phyloP scores from a whole-genome alignment of 2,113 vertebrate genomes.

The Dissostichus mawsoni region DNA sequence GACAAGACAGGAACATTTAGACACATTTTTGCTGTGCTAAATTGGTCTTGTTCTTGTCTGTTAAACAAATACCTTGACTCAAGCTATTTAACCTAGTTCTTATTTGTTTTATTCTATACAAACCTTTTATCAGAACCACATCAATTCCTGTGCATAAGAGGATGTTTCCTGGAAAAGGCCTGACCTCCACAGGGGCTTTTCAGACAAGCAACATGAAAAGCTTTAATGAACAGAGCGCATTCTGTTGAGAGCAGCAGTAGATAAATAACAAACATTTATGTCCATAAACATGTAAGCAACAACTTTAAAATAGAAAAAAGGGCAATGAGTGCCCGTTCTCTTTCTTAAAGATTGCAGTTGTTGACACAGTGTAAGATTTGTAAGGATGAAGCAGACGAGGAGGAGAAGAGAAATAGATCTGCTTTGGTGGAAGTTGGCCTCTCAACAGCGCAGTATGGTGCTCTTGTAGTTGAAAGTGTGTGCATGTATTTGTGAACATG shows the following conservation, averaged over 20 bases:
- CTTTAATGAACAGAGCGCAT: not conserved
- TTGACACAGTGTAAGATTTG: constrained; percentile 45
- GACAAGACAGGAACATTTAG: constrained; percentile 8
- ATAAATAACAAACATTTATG: not conserved
- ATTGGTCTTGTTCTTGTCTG: constrained; percentile 6
- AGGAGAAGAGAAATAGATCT: constrained; percentile 51
- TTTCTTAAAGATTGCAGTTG: constrained; percentile 37
- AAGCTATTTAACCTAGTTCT: constrained; percentile 2
- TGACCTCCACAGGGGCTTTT: not conserved
- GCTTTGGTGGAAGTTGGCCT: constrained; percentile 57
- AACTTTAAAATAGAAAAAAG: constrained; percentile 5
- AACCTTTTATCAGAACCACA: constrained; percentile 13
- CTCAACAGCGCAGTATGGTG: constrained; percentile 58
- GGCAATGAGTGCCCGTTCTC: not conserved
- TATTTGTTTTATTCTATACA: constrained; percentile 18
- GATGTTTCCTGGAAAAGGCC: constrained; percentile 20
- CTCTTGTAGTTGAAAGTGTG: constrained; percentile 57
- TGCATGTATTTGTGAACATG: constrained; percentile 57
- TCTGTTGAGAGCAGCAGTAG: not conserved
- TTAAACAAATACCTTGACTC: not conserved
- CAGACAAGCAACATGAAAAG: constrained; percentile 5
- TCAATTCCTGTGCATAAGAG: constrained; percentile 11
- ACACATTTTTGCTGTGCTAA: not conserved
- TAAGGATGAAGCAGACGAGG: constrained; percentile 39
- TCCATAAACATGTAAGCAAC: constrained; percentile 21